Conservation (phyloP, 2,797 vertebrate species). For the Lates japonicus region DNA sequence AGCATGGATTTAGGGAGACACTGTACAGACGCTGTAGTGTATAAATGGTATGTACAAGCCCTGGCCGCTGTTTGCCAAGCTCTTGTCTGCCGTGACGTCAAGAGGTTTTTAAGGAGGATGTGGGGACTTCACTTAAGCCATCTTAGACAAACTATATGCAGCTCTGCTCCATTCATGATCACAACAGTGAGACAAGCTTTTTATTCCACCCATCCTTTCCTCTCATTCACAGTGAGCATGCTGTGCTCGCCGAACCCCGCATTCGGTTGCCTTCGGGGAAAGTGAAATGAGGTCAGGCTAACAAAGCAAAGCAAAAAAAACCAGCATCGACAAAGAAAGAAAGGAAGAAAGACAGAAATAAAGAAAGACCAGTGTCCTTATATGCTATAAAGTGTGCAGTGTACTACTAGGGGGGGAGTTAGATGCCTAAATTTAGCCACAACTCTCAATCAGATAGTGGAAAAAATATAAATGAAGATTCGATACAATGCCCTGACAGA, state of each 20-base stretch:
- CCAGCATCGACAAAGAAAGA: constrained; percentile 41
- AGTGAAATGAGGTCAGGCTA: constrained; percentile 79
- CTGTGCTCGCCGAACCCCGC: constrained; percentile 56
- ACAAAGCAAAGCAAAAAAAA: constrained; percentile 71
- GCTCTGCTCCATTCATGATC: constrained; percentile 56
- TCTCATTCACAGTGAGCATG: constrained; percentile 52
- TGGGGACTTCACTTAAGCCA: constrained; percentile 55
- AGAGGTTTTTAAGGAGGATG: constrained; percentile 52
- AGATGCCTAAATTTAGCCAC: constrained; percentile 2
- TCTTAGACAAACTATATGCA: constrained; percentile 22
- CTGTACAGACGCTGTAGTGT: constrained; percentile 49
- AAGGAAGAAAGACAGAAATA: constrained; percentile 5
- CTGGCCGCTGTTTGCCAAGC: constrained; percentile 44
- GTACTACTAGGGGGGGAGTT: constrained; percentile 9
- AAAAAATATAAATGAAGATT: background rate
- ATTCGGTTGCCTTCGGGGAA: constrained; percentile 69
- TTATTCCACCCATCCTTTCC: constrained; percentile 25
- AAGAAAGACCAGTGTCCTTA: constrained; percentile 4
- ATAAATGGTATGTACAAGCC: constrained; percentile 62
- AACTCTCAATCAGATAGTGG: background rate
- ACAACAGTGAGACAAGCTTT: constrained; percentile 39
- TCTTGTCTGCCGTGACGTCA: constrained; percentile 55
- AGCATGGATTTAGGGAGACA: constrained; percentile 61
- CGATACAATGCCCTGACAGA: constrained; percentile 33
- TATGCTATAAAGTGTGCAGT: constrained; percentile 11